Evolutionary conservation across 2,888 invertebrate species (phyloP).

Genomic region (Platycnemis pennipes): DNA sequence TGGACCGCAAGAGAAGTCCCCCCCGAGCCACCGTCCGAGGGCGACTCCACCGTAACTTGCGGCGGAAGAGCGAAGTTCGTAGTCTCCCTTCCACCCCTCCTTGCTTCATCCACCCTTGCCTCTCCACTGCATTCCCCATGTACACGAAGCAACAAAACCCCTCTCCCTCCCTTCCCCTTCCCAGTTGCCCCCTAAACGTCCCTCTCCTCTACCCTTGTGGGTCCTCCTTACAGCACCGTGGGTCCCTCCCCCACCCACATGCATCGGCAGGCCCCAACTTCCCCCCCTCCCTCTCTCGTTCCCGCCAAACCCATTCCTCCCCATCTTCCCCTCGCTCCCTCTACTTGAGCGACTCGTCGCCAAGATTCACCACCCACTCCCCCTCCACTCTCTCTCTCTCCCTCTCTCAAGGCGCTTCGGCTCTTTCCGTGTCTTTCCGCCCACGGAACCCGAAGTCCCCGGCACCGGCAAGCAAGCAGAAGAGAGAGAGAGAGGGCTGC

Average conservation of each 20-base stretch:
- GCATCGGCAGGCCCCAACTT: background rate
- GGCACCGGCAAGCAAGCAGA: background rate
- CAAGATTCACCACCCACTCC: slow-evolving; percentile 8
- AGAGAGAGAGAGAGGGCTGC: slow-evolving; percentile 49
- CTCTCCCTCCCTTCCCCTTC: background rate
- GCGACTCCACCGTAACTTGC: slow-evolving; percentile 62
- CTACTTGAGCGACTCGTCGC: background rate
- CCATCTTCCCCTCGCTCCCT: background rate
- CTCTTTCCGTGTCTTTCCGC: slow-evolving; percentile 61
- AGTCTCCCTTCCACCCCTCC: background rate
- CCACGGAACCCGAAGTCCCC: slow-evolving; percentile 39
- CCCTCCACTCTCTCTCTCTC: background rate
- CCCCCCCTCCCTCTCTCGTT: background rate
- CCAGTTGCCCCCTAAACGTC: too few relatives aligned
- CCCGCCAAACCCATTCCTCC: background rate
- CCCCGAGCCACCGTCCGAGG: slow-evolving; percentile 19
- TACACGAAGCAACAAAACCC: slow-evolving; percentile 18
- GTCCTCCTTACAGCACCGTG: slow-evolving; percentile 5
- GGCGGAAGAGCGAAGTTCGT: slow-evolving; percentile 54
- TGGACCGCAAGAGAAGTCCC: slow-evolving; percentile 11
- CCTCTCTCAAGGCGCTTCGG: slow-evolving; percentile 39
- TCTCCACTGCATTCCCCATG: background rate
- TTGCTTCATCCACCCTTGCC: background rate
- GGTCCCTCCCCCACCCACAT: slow-evolving; percentile 3
- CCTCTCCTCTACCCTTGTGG: background rate